Percentiles rank a stretch among this genome's conserved stretches.
phyloP scores from a whole-genome alignment of 1,140 invertebrate genomes.

The Platyscapa corneri region DNA sequence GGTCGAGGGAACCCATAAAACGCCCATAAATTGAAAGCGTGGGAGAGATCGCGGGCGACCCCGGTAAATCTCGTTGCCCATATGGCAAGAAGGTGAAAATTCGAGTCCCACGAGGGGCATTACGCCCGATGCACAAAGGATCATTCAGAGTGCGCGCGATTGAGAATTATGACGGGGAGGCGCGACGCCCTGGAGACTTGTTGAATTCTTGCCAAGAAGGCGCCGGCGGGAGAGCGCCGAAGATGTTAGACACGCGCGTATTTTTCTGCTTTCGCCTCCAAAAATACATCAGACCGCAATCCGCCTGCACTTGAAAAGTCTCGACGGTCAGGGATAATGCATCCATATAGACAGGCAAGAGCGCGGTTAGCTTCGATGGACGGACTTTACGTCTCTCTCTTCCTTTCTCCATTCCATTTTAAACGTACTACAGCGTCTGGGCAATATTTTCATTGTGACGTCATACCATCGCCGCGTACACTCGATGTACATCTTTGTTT shows the following conservation, averaged over 20 bases:
- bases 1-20: constrained; percentile 17
- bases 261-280: background rate
- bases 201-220: constrained; percentile 32
- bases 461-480: constrained; percentile 21
- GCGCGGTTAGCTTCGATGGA: background rate
- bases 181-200: background rate
- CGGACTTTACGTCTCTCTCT: background rate
- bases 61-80: constrained; percentile 39
- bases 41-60: constrained; percentile 14
- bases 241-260: background rate
- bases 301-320: constrained; percentile 45
- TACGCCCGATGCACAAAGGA: background rate
- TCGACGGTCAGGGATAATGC: constrained; percentile 46
- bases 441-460: constrained; percentile 39
- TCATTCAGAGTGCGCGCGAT: background rate
- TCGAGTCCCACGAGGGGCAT: background rate
- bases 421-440: background rate
- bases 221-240: background rate
- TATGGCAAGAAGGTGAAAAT: background rate
- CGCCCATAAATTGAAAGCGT: constrained; percentile 40
- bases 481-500: background rate
- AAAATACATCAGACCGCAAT: constrained; percentile 4
- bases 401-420: background rate
- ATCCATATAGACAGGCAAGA: background rate
- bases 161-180: background rate